Evolutionary conservation across 2,888 invertebrate species (phyloP).

Genomic region (Vanessa cardui): DNA sequence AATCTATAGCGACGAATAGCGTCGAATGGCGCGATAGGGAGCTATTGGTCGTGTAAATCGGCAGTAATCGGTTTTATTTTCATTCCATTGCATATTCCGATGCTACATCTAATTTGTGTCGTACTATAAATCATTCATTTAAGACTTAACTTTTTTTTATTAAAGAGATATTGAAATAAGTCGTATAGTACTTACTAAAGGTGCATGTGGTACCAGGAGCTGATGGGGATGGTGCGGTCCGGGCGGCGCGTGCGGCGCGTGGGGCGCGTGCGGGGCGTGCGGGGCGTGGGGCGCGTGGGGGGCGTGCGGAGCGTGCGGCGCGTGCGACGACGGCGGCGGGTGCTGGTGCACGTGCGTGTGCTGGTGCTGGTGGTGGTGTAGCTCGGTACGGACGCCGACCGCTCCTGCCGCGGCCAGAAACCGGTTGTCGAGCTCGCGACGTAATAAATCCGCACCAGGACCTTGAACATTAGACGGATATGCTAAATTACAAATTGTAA

Average conservation of each 20-base stretch:
- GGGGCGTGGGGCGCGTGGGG: conserved; percentile 89
- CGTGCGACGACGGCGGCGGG: conserved; percentile 85
- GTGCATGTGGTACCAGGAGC: conserved; percentile 66
- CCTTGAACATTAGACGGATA: conserved; percentile 54
- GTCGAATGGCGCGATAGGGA: no score
- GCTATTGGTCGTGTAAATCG: no score
- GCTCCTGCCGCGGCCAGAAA: conserved; percentile 94
- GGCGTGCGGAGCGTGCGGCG: conserved; percentile 87
- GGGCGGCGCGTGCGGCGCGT: conserved; percentile 66
- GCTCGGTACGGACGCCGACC: conserved; percentile 88
- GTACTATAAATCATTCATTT: no score
- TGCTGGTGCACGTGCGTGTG: conserved; percentile 96
- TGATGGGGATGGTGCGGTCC: conserved; percentile 60
- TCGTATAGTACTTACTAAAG: conserved; percentile 83
- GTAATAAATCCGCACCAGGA: conserved; percentile 89
- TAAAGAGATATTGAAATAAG: not conserved
- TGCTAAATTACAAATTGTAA: no score
- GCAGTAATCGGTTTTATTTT: no score
- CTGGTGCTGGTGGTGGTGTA: conserved; percentile 97
- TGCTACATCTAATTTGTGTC: no score
- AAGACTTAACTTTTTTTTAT: no score
- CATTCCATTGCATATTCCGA: no score
- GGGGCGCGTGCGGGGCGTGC: conserved; percentile 48
- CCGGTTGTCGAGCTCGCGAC: conserved; percentile 94
- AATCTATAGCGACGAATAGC: no score